A percentile compares a stretch with the other conserved stretches of the same genome.
Conservation (phyloP, 2,888 invertebrate species). For the Xiphydria camelus region DNA sequence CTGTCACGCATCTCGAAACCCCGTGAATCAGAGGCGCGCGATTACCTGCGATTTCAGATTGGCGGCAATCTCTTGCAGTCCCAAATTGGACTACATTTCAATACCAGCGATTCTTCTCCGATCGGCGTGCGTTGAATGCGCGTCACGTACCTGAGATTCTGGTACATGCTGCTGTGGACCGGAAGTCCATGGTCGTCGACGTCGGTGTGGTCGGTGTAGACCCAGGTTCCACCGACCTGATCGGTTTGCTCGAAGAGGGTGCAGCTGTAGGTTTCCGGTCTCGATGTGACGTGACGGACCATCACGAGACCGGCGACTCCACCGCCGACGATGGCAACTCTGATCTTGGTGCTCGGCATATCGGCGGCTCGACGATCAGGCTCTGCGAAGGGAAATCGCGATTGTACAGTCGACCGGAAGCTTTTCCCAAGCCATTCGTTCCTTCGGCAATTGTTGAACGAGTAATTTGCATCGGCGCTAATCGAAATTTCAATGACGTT, state of each 20-base stretch:
- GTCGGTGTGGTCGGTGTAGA: constrained; percentile 78
- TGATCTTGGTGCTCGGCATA: constrained; percentile 55
- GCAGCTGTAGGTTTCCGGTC: constrained; percentile 58
- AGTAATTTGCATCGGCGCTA: too few species aligned
- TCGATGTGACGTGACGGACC: constrained; percentile 67
- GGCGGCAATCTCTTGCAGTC: constrained; percentile 74
- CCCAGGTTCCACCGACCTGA: constrained; percentile 88
- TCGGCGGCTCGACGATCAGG: too few species aligned
- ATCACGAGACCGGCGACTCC: constrained; percentile 87
- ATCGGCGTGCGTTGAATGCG: too few species aligned
- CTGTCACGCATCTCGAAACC: too few species aligned
- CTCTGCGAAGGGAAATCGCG: too few species aligned
- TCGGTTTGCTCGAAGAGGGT: constrained; percentile 75
- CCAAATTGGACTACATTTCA: too few species aligned
- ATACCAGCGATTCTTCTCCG: too few species aligned
- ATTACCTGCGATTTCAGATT: constrained; percentile 65
- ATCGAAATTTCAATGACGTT: too few species aligned
- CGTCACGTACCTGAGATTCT: constrained; percentile 80
- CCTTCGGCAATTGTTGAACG: too few species aligned
- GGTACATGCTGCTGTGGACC: constrained; percentile 91
- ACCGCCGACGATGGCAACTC: constrained; percentile 79
- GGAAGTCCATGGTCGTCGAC: constrained; percentile 76
- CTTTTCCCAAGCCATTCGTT: too few species aligned
- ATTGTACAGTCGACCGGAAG: too few species aligned
- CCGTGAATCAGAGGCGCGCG: too few species aligned